Evolutionary conservation across 2,888 invertebrate species (phyloP).

Genomic region (Tiliacea citrago): DNA sequence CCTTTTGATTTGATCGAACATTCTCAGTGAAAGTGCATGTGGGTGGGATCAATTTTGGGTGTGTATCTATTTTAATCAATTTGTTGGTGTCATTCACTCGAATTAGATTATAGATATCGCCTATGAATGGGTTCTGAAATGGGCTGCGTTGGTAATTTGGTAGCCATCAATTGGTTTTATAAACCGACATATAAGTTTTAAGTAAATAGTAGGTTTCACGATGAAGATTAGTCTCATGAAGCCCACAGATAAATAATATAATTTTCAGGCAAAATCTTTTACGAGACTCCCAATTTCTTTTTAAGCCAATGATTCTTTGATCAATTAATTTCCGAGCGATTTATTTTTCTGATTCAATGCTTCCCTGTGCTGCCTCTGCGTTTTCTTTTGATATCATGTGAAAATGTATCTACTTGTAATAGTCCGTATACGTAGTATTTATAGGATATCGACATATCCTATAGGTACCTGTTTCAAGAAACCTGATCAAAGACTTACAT

Average conservation of each 20-base stretch:
- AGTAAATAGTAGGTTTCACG: background rate
- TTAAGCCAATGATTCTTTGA: background rate
- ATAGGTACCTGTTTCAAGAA: constrained; percentile 35
- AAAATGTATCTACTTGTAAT: background rate
- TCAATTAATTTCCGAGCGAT: constrained; percentile 22
- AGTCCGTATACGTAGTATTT: background rate
- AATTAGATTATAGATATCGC: constrained; percentile 22
- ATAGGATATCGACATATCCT: background rate
- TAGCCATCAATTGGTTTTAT: background rate
- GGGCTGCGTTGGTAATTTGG: background rate
- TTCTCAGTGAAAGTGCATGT: constrained; percentile 38
- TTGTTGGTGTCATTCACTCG: constrained; percentile 35
- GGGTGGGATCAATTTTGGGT: constrained; percentile 24
- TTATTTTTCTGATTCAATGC: constrained; percentile 32
- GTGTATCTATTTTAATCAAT: constrained; percentile 32
- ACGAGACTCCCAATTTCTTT: background rate
- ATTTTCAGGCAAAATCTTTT: background rate
- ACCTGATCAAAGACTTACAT: constrained; percentile 48
- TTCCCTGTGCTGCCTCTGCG: constrained; percentile 9
- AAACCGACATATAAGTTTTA: background rate
- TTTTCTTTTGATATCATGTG: constrained; percentile 6
- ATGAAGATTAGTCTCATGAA: background rate
- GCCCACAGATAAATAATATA: background rate
- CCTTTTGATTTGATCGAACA: background rate
- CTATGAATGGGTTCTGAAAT: constrained; percentile 21